Percentiles rank a stretch among this genome's conserved stretches.
phyloP scores from a whole-genome alignment of 2,797 vertebrate genomes.

The Petrocephalus sullivani region DNA sequence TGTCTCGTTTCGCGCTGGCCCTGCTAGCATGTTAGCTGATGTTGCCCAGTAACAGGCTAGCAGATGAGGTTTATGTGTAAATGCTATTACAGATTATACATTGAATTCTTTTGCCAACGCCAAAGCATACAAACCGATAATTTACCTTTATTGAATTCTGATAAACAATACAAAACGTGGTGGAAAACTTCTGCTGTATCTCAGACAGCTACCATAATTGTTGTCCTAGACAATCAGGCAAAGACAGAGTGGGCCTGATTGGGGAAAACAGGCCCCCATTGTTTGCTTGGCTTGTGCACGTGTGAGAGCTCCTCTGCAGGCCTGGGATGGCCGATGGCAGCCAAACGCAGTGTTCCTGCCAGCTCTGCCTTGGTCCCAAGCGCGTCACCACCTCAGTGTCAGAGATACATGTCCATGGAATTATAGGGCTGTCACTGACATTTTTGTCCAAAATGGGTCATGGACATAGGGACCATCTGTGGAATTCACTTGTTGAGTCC shows the following conservation, averaged over 20 bases:
- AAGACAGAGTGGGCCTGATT: background rate
- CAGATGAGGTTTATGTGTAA: background rate
- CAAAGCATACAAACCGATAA: background rate
- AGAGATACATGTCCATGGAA: background rate
- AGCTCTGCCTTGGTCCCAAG: background rate
- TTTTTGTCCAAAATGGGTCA: background rate
- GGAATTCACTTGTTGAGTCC: background rate
- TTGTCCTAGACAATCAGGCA: background rate
- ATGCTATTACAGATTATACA: background rate
- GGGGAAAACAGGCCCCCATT: background rate
- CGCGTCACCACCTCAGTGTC: background rate
- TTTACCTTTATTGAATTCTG: background rate
- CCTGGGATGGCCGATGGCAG: background rate
- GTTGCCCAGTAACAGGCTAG: background rate
- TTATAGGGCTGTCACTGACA: background rate
- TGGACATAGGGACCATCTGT: background rate
- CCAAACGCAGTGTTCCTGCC: background rate
- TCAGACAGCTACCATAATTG: background rate
- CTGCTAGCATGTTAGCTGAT: background rate
- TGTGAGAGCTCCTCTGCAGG: background rate
- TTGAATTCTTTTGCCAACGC: background rate
- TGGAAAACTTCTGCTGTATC: background rate
- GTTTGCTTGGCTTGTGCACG: background rate
- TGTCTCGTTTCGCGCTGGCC: background rate
- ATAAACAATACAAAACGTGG: background rate